These are phyloP conservation scores for Anaspis maculata DNA, from an alignment of 2,888 invertebrate genomes.

Conservation along the genomic window DNA sequence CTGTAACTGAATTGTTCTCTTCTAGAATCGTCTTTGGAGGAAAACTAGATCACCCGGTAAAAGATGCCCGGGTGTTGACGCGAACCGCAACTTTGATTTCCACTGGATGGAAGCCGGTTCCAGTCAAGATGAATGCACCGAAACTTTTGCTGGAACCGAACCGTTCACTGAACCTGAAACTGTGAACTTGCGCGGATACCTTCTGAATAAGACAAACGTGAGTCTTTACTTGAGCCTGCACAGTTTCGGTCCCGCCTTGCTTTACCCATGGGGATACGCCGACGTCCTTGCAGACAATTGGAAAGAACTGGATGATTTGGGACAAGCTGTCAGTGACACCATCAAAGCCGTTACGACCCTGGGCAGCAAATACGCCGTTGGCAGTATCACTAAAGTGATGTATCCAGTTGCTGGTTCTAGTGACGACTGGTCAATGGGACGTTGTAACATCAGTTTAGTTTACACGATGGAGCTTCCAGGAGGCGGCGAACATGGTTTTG, in stretches of 20 bases:
- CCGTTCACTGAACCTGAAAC: slow-evolving; percentile 50
- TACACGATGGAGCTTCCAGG: slow-evolving; percentile 58
- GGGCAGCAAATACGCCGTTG: slow-evolving; percentile 35
- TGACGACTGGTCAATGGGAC: slow-evolving; percentile 55
- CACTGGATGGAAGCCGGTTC: slow-evolving; percentile 51
- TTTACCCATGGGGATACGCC: slow-evolving; percentile 63
- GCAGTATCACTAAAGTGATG: slow-evolving; percentile 44
- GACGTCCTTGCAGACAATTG: slow-evolving; percentile 46
- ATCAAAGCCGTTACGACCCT: slow-evolving; percentile 34
- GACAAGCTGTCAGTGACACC: slow-evolving; percentile 39
- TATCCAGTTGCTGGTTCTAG: slow-evolving; percentile 52
- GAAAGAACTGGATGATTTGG: slow-evolving; percentile 41
- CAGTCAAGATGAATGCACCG: slow-evolving; percentile 36
- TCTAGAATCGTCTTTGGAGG: slow-evolving; percentile 27
- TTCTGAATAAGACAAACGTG: slow-evolving; percentile 46
- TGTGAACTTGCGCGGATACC: slow-evolving; percentile 49
- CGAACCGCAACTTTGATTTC: slow-evolving; percentile 66
- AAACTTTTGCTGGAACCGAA: slow-evolving; percentile 41
- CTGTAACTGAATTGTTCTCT: too few relatives aligned
- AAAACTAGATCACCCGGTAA: slow-evolving; percentile 18
- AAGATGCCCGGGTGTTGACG: slow-evolving; percentile 62
- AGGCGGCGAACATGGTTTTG: slow-evolving; percentile 46
- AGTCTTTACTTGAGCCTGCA: slow-evolving; percentile 65
- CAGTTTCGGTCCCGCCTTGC: slow-evolving; percentile 61
- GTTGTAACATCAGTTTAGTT: slow-evolving; percentile 48